Evolutionary conservation across 23 tunicate genomes (phyloP), one percentile per base, ranked within the genome.

Genomic region (Botrylloides violaceus): DNA sequence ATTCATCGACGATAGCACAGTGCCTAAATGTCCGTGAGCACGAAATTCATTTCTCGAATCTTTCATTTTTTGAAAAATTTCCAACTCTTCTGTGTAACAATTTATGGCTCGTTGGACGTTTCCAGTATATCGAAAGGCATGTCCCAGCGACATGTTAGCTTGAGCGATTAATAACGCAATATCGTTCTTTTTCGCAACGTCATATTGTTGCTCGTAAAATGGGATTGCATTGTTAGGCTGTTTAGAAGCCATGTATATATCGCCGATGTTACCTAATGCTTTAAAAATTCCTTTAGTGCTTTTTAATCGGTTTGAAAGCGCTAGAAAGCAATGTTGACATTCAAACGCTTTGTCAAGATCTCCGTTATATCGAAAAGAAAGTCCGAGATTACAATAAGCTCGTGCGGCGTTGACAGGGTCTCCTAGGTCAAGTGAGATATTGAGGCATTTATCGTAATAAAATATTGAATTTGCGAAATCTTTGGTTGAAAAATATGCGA

Each of bases 321-420:
- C 62, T 6, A 88, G 72, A 60, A 88, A 88, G 4, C 21, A 24
- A 22, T 66, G 56, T 63, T 88, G 96, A 34, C 84, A 88, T 18
- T 82, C 84, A 28, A 82, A 50, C 21, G 96, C 88, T 29, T 34
- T 60, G 20, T 66, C 77, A 3, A 24, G 32, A 1, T 77, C 65
- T 19, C 84, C 96, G 2, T 70, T 53, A 30, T 66, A 74, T 49
- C 82, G 82, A 32, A 37, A 33, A 9, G 96, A 75, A 27, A 88
- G 70, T 7, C 96, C 96, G 23, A 88, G 73, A 65, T 88, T 88
- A 65, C 96, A 88, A 73, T 73, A 81, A 6, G 88, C 88, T 47
- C 96, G 72, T 4, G 96, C 96, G 58, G 74, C 56, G 26, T 56
- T 43, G 21, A 68, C 20, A 5, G 24, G 26, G 58, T 68, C 74